A percentile compares a stretch with the other conserved stretches of the same genome.
Evolutionary conservation across 2,113 vertebrate genomes (phyloP).

Genomic region (Chionis minor): DNA sequence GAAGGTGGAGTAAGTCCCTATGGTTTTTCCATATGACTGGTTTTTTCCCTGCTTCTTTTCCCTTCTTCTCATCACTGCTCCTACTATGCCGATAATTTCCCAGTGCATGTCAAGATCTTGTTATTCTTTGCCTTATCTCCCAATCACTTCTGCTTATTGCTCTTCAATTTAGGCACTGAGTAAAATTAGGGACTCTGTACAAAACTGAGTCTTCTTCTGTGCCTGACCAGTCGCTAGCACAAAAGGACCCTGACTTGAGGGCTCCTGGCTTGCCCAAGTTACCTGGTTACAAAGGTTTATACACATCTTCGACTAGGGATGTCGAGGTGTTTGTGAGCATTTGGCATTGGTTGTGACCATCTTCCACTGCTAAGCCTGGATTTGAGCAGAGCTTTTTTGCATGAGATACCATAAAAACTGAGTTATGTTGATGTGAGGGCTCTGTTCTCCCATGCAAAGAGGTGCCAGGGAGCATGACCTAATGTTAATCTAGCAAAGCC

Average conservation of each 20-base stretch:
- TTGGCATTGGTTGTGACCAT: not conserved
- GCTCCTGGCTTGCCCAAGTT: not conserved
- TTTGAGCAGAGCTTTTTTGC: not conserved
- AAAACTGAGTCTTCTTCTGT: not conserved
- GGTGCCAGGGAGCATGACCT: not conserved
- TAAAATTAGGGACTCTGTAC: not conserved
- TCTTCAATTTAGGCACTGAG: not conserved
- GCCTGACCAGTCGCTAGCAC: not conserved
- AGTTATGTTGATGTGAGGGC: not conserved
- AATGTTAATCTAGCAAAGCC: not conserved
- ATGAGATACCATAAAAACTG: accelerated
- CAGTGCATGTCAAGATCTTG: not conserved
- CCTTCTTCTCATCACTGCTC: not conserved
- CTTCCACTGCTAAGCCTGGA: not conserved
- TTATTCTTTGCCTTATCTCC: not conserved
- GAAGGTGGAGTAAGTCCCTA: too few species aligned
- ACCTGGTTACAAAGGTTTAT: not conserved
- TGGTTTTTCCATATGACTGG: not conserved
- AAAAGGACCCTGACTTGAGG: not conserved
- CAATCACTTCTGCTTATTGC: not conserved
- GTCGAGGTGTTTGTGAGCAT: not conserved
- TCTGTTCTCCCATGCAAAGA: not conserved
- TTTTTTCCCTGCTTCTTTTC: not conserved
- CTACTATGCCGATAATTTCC: not conserved
- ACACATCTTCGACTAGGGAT: not conserved